These are phyloP conservation scores for Sinelater perroti DNA, from an alignment of 2,888 invertebrate species.

Conservation along the genomic window DNA sequence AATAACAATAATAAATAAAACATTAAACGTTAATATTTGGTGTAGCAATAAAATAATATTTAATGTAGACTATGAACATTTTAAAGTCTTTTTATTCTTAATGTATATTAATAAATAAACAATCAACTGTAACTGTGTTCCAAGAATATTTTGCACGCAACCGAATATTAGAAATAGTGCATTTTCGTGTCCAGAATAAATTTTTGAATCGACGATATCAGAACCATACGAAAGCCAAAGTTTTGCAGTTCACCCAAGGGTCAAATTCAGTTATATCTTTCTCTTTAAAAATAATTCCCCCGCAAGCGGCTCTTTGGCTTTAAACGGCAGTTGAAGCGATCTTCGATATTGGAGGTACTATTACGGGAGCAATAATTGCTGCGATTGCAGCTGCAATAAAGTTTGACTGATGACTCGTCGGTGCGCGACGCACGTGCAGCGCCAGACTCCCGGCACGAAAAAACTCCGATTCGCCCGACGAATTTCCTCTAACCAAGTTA, in stretches of 20 bases:
- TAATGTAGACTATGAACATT: no score
- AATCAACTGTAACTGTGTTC: no score
- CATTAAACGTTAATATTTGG: no score
- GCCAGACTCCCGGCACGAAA: neutral
- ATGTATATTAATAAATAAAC: no score
- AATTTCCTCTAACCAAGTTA: constrained; percentile 16
- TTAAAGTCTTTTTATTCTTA: no score
- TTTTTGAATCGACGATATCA: constrained; percentile 9
- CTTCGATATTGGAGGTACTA: no score
- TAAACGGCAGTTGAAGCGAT: no score
- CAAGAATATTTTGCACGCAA: constrained; percentile 7
- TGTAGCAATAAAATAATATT: no score
- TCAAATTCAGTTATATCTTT: neutral
- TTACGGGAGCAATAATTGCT: neutral
- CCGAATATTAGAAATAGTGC: constrained; percentile 6
- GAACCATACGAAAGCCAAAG: neutral
- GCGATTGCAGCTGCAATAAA: neutral
- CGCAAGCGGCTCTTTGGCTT: no score
- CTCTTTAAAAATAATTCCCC: neutral
- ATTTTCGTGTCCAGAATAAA: constrained; percentile 15
- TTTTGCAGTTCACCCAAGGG: constrained; percentile 6
- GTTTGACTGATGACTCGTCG: neutral
- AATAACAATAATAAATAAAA: no score
- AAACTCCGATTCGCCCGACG: neutral
- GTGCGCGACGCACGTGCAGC: neutral